Evolutionary conservation across 2,888 invertebrate genomes (phyloP), one percentile per base, ranked within the genome.

Genomic region (Cinara cedri): DNA sequence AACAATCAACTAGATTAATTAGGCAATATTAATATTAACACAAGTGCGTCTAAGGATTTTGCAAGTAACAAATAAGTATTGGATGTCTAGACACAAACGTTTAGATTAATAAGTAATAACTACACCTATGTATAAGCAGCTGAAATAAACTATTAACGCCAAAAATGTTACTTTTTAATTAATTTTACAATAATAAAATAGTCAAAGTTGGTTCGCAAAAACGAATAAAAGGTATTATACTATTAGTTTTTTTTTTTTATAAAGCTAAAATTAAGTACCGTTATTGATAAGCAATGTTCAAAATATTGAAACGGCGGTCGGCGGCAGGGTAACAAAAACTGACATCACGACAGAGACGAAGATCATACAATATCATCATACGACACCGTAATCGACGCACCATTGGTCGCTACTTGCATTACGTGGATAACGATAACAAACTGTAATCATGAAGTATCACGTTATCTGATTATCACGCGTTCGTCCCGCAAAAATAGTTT

Each of bases 261-360:
- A 16, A 16, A 19, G 21, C 14, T 13, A 21, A 65, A 21, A 4
- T 16, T 4, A 44, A 60, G 4, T 46, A 21, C 75, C 75, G 75
- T 76, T 76, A 75, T 49, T 65, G 63, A 76, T 66, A 66, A 76
- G 66, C 57, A 49, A 9, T 19, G 46, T 66, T 66, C 19, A 76
- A 76, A 72, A 57, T 57, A 26, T 76, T 19, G 26, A 19, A 57
- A 76, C 66, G 34, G 55, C 55, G 46, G 46, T 76, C 14, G 46
- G 66, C 66, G 34, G 55, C 55, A 26, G 46, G 66, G 66, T 66
- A 66, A 76, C 76, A 46, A 57, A 49, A 72, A 19, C 21, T 9
- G 9, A 54, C 51, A 19, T 9, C 51, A 8, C 54, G 49, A 3
- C 19, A 8, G 11, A 21, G 57, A 16, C 54, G 9, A 9, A 6